Base-by-base conservation (phyloP, 2,888 invertebrate species). In the Euphydryas editha region DNA sequence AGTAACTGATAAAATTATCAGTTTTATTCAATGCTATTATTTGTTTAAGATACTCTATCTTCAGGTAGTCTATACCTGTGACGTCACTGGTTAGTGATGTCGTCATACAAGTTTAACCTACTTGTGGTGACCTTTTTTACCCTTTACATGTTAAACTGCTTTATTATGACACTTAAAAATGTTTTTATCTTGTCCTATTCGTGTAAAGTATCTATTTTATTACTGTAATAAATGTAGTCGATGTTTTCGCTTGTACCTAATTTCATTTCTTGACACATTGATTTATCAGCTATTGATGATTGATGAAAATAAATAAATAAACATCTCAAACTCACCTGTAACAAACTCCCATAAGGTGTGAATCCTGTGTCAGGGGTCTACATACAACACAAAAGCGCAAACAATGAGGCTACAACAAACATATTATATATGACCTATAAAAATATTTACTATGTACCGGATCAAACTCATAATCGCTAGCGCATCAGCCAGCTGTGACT, bases 71-170 rank as follows among this genome's bases (percentile, higher is more conserved):
- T 66, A 39, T 18, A 20, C 8, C 1, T 11, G 39, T 69, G 69
- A 69, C 69, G 69, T 67, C 69, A 69, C 55, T 17, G 44, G 47
- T 49, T 30, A 61, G 57, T 64, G 54, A 67, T 64, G 58, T 44
- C 67, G 64, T 69, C 69, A 64, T 64, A 51, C 61, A 61, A 61
- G 63, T 67, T 55, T 58, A 63, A 63, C 60, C 60, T 58, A 69
- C 51, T 60, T 63, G 59, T 46, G 62, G 24, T 59, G 69, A 67
- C 62, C 62, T 69, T 57, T 61, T 30, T 54, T 66, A 58, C 59
- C 62, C 62, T 60, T 63, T 61, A 61, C 60, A 54, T n/a, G 51
- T 54, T 64, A 59, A 64, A 59, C 61, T 57, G 42, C 46, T 42
- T 56, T 55, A 62, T 66, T 30, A 57, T 37, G 58, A 44, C 18